Conservation (phyloP, 1,140 invertebrate genomes). For the Papilio xuthus region DNA sequence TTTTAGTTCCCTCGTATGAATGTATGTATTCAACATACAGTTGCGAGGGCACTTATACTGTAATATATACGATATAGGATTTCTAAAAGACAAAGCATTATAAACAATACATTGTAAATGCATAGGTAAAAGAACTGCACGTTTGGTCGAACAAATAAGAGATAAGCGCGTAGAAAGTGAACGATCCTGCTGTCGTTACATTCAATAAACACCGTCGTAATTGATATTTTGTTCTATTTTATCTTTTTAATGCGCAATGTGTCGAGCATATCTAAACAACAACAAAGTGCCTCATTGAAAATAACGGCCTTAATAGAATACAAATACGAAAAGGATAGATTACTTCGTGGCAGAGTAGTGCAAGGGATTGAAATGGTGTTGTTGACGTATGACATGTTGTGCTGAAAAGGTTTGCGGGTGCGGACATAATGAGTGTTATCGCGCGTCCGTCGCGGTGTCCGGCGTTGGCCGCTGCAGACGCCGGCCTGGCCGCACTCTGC, state of each 20-base stretch:
- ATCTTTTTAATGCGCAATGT: slow-evolving; percentile 52
- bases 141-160: slow-evolving; percentile 63
- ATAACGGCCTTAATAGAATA: background rate
- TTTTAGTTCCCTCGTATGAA: background rate
- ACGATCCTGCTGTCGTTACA: slow-evolving; percentile 63
- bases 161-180: slow-evolving; percentile 72
- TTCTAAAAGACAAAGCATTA: slow-evolving; percentile 24
- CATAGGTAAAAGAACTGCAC: slow-evolving; percentile 71
- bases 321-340: slow-evolving; percentile 11
- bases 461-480: slow-evolving; percentile 49
- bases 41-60: too few relatives aligned
- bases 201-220: slow-evolving; percentile 72
- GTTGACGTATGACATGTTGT: slow-evolving; percentile 24
- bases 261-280: slow-evolving; percentile 48
- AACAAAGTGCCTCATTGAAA: slow-evolving; percentile 42
- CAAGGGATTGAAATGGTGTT: slow-evolving; percentile 14
- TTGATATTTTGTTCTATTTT: slow-evolving; percentile 64
- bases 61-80: background rate
- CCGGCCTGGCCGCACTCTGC: slow-evolving; percentile 44
- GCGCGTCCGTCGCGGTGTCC: slow-evolving; percentile 69
- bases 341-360: background rate
- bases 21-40: background rate
- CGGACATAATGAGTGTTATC: slow-evolving; percentile 74
- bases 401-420: slow-evolving; percentile 44
- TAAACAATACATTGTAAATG: slow-evolving; percentile 23